A percentile compares a stretch with the other conserved stretches of the same genome.
Conservation (phyloP, 2,888 invertebrate species). For the Chrysotoxum bicinctum region DNA sequence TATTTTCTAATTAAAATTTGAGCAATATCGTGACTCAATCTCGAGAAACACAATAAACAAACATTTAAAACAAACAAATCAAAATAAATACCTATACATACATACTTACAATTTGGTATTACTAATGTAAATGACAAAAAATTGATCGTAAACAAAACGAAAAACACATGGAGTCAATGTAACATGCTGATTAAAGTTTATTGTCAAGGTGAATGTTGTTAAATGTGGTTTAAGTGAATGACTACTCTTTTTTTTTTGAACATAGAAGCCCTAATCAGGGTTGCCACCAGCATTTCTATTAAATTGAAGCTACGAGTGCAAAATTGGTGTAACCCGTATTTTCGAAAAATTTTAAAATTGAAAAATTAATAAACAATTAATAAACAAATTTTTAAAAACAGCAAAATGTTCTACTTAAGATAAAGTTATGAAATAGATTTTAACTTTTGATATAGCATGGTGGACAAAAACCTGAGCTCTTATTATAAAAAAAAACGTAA, state of each 20-base stretch:
- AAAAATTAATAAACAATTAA: too few relatives aligned
- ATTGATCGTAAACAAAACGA: neutral
- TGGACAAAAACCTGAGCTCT: too few relatives aligned
- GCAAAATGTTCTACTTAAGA: too few relatives aligned
- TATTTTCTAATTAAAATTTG: too few relatives aligned
- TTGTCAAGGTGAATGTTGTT: conserved; percentile 60
- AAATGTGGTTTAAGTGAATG: neutral
- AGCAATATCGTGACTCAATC: neutral
- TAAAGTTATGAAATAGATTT: too few relatives aligned
- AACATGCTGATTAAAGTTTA: conserved; percentile 61
- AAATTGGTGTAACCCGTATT: too few relatives aligned
- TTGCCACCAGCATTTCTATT: neutral
- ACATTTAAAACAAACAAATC: neutral
- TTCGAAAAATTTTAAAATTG: too few relatives aligned
- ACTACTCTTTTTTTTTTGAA: neutral
- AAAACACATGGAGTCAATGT: conserved; percentile 6
- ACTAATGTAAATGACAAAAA: neutral
- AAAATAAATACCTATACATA: neutral
- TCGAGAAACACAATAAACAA: neutral
- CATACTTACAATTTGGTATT: neutral
- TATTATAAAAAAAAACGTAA: too few relatives aligned
- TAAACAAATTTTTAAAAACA: too few relatives aligned
- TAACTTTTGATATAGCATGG: too few relatives aligned
- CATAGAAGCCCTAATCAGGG: neutral
- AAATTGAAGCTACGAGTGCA: too few relatives aligned